Conservation (phyloP, 2,113 vertebrate species). For the Poecilia latipinna region DNA sequence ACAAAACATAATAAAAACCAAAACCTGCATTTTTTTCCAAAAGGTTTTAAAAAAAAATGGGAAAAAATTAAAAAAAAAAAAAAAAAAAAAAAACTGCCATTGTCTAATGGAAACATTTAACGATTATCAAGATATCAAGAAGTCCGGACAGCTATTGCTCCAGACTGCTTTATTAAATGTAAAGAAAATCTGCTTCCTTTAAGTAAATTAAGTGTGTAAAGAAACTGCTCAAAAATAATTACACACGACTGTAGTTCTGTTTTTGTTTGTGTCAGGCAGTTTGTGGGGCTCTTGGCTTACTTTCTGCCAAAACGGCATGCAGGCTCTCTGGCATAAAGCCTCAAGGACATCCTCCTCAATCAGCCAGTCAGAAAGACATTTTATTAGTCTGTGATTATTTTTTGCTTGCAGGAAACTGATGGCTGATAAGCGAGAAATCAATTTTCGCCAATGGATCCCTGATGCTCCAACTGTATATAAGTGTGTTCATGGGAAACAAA, state of each 20-base stretch:
- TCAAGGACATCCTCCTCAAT: background rate
- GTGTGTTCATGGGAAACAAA: slow-evolving; percentile 4
- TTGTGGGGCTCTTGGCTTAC: background rate
- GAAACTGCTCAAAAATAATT: background rate
- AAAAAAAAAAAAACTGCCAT: no score
- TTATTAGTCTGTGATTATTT: background rate
- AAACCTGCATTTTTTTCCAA: no score
- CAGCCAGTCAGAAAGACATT: background rate
- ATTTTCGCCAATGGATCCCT: no score
- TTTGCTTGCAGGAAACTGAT: background rate
- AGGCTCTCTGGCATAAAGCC: background rate
- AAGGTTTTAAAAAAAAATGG: no score
- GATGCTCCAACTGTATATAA: background rate
- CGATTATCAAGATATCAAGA: no score
- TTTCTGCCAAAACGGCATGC: background rate
- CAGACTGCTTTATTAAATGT: no score
- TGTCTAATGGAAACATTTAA: no score
- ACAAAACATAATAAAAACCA: no score
- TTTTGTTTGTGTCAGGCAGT: background rate
- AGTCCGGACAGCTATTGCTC: no score
- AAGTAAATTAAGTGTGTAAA: background rate
- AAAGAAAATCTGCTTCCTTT: background rate
- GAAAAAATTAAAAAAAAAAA: no score
- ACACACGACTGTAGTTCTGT: background rate
- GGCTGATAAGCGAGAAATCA: background rate